Base-by-base conservation (phyloP, 2,888 invertebrate species). In the Acronicta psi region DNA sequence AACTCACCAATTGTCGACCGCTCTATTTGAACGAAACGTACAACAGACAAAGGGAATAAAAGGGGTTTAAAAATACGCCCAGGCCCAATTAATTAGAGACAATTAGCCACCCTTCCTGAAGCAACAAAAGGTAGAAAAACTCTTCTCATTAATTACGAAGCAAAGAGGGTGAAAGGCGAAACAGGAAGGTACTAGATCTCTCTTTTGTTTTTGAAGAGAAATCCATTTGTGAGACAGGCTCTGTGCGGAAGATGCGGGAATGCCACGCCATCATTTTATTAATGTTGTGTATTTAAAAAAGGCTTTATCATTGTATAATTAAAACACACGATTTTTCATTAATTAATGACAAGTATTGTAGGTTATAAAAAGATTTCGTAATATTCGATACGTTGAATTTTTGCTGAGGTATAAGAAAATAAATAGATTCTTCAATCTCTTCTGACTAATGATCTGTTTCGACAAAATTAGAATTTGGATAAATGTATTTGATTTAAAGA, bases 61-160 rank as follows among this genome's bases (percentile, higher is more conserved):
- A 86, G 85, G 87, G 87, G 81, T 85, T 89, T 86, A 89, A 89
- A 92, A 91, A 90, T 88, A 91, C 89, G 80, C 85, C 86, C 86
- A 77, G 82, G 85, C 84, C 87, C 91, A 92, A 93, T 93, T 92
- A 93, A 92, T 92, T 92, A 91, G 88, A 87, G 89, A 92, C 92
- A 92, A 93, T 93, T 93, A 93, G 91, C 91, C 84, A 84, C 88
- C 92, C 91, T 90, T 89, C 87, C 88, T 79, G 80, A 77, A 76
- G 83, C 84, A 89, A 92, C 92, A 92, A 92, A 92, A 92, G 93
- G 92, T 91, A 86, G 90, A 92, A 92, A 92, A 93, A 92, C 89
- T 92, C 90, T 80, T 77, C 86, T 88, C 89, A 92, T 92, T 92
- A 92, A 93, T 92, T 91, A 91, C 83, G 81, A 69, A 77, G 75